Evolutionary conservation across 1,140 invertebrate species (phyloP), one percentile per base, ranked within the genome.

Genomic region (Drosophila aff.): DNA sequence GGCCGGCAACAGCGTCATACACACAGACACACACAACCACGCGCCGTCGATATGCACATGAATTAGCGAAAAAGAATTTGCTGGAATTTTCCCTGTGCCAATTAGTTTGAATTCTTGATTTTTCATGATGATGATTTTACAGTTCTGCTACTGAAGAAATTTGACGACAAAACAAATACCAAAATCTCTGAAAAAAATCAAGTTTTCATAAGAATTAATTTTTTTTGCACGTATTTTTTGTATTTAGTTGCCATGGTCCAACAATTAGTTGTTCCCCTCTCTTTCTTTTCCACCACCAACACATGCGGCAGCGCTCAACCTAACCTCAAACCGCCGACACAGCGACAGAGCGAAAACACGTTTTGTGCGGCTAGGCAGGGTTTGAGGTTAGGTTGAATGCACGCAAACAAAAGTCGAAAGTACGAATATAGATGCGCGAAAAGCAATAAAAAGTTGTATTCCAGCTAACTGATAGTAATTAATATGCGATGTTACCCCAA

Each of bases 141-240:
- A 93, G 92, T 93, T 93, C 92, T 93, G 92, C 92, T 93, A 92
- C 92, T 93, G 92, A 93, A 86, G 71, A 91, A 57, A 58, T 75
- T 79, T 93, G 91, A 92, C 77, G 89, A 92, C 41, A 92, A 53
- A 65, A 85, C 67, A 87, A 92, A 92, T 93, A 93, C 91, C 92
- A 92, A 93, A 91, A 69, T 65, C 81, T 79, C 91, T 92, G 92
- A 92, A 49, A 73, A 73, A 79, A 92, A 71, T 90, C 82, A 75
- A 90, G 72, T 52, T 66, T 47, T 59, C 46, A 36, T 55, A 49
- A 49, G 31, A 49, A 46, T 33, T 26, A 23, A 33, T 26, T 38
- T 55, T 68, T 71, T 79, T 82, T 86, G 80, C 81, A 79, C 69
- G 85, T 66, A 75, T 69, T 38, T 38, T 46, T 47, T 65, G 40